phyloP scores from a whole-genome alignment of 2,888 invertebrate genomes.

The Leptopilina drosophilae region DNA sequence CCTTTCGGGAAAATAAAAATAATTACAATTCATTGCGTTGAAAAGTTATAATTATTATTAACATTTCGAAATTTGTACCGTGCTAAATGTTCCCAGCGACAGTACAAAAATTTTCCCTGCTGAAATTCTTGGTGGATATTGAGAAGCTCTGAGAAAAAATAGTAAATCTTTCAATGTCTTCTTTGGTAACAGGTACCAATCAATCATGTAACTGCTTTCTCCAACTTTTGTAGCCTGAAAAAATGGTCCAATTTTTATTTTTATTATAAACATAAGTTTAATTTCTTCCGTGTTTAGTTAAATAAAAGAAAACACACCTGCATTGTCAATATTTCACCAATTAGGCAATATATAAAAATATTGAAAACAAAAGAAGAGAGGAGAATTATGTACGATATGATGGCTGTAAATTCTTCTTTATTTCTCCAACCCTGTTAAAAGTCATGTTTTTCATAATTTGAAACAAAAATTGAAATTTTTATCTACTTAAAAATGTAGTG shows the following conservation, averaged over 20 bases:
- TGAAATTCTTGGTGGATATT: not conserved
- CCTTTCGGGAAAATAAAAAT: not conserved
- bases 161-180: slow-evolving; percentile 58
- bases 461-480: not conserved
- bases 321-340: slow-evolving; percentile 10
- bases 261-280: too few species aligned
- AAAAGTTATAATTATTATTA: not conserved
- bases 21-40: not conserved
- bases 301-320: not conserved
- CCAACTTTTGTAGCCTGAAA: slow-evolving; percentile 61
- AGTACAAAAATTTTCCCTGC: not conserved
- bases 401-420: not conserved
- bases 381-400: slow-evolving; percentile 20
- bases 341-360: slow-evolving; percentile 36
- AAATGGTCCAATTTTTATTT: not conserved
- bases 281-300: too few species aligned
- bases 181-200: slow-evolving; percentile 66
- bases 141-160: slow-evolving; percentile 31
- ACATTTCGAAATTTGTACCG: not conserved
- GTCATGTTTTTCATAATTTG: not conserved
- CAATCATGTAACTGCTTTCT: slow-evolving; percentile 59
- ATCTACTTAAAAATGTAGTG: too few species aligned
- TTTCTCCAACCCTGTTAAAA: slow-evolving; percentile 21
- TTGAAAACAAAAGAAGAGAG: slow-evolving; percentile 34
- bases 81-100: not conserved